Evolutionary conservation across 2,797 vertebrate species (phyloP), one percentile per base, ranked within the genome.

Genomic region (Vireo griseus): DNA sequence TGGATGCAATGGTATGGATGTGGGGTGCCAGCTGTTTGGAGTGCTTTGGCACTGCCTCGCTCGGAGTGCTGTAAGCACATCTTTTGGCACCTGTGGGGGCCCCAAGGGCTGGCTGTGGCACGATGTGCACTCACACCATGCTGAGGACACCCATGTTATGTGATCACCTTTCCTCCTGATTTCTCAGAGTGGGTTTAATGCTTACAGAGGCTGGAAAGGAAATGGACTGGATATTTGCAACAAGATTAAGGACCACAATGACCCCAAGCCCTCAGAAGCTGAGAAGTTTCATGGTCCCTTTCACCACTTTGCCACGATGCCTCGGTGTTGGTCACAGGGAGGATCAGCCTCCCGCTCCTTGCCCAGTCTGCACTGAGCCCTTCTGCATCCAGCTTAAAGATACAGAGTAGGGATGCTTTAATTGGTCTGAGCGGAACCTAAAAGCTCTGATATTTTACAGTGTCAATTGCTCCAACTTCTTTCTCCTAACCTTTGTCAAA

Each of bases 101-200:
- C 61, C 61, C 7, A 9, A 51, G 29, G 20, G 5, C 6, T 5
- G 4, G 8, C 51, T 55, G 37, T 33, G 31, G 29, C 66, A 40
- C 3, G 0, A 24, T 0, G 2, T 8, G 5, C 13, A 21, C 0
- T 1, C 5, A 2, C 10, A 28, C 9, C 55, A 10, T 4, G 25
- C 17, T 2, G 2, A 15, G 47, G 39, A 31, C 12, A 11, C 16
- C 4, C 3, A 0, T 13, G 4, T 37, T n/a, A 33, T 2, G 6
- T n/a, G 31, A 45, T 8, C 4, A 1, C 14, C 35, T 65, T 40
- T 54, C 62, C 28, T 75, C 28, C 37, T 20, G 11, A 10, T 48
- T 67, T 57, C 44, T 86, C 52, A 39, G 20, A 58, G 11, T 25
- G 11, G n/a, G 3, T 44, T 62, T 73, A 82, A 31, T 62, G 29